Evolutionary conservation across 23 tunicate genomes (phyloP).

Genomic region (Aplidium turbinatum): DNA sequence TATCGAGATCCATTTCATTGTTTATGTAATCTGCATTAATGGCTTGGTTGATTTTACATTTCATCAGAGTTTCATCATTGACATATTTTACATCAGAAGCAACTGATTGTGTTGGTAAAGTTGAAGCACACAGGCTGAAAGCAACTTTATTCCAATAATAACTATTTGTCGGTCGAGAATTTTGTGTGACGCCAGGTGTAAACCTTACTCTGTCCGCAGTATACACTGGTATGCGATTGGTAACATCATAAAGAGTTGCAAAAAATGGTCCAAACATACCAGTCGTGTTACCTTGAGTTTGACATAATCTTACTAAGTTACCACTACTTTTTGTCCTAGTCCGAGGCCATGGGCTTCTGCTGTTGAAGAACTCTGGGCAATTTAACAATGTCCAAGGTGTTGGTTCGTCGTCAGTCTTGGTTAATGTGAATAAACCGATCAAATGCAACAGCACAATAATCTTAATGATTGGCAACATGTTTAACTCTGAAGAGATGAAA

Average conservation of each 20-base stretch:
- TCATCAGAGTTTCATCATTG: neutral
- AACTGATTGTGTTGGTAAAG: conserved; percentile 28
- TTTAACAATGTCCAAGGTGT: too few relatives aligned
- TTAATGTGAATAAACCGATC: too few relatives aligned
- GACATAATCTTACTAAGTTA: conserved; percentile 69
- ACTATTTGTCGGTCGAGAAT: conserved; percentile 23
- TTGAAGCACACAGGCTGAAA: conserved; percentile 41
- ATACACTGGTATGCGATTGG: conserved; percentile 68
- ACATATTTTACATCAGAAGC: conserved; percentile 50
- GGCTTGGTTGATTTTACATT: conserved; percentile 72
- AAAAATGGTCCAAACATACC: conserved; percentile 14
- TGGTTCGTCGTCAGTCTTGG: too few relatives aligned
- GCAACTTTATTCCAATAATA: conserved; percentile 68
- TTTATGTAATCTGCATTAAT: conserved; percentile 57
- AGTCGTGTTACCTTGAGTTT: conserved; percentile 32
- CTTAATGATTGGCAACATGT: too few relatives aligned
- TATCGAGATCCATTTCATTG: conserved; percentile 62
- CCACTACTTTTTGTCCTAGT: neutral
- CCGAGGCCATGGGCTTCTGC: conserved; percentile 68
- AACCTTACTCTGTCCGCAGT: conserved; percentile 59
- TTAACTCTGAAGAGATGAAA: too few relatives aligned
- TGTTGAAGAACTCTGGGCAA: too few relatives aligned
- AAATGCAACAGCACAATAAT: too few relatives aligned
- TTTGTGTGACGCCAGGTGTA: conserved; percentile 8
- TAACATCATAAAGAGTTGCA: conserved; percentile 64